A percentile compares a stretch with the other conserved stretches of the same genome.
These are phyloP conservation scores for Sminthurides bifidus DNA, from an alignment of 1,140 invertebrate species.

Conservation along the genomic window DNA sequence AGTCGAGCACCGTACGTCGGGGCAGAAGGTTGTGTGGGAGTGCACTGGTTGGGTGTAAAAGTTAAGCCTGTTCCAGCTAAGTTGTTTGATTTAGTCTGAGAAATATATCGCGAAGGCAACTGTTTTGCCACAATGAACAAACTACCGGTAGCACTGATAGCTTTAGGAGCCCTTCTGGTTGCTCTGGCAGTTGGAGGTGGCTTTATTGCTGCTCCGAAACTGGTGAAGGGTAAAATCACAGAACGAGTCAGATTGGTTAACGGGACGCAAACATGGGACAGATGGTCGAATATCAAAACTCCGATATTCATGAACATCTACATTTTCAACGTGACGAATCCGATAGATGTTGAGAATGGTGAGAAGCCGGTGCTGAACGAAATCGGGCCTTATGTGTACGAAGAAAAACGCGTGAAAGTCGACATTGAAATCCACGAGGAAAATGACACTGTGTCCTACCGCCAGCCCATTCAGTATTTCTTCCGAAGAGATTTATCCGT, in stretches of 20 bases:
- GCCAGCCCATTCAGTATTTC: constrained; percentile 16
- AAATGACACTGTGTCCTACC: constrained; percentile 25
- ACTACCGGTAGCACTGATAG: not conserved
- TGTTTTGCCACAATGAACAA: constrained; percentile 7
- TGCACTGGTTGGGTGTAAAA: no score
- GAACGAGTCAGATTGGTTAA: not conserved
- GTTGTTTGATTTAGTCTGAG: no score
- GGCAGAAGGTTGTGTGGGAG: no score
- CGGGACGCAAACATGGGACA: not conserved
- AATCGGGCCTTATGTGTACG: constrained; percentile 44
- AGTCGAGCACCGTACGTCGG: no score
- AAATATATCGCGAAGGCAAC: no score
- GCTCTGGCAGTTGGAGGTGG: not conserved
- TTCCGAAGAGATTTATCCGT: constrained; percentile 20
- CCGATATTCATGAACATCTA: constrained; percentile 38
- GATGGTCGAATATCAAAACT: constrained; percentile 1
- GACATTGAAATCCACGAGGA: constrained; percentile 22
- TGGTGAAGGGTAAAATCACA: not conserved
- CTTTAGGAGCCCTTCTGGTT: not conserved
- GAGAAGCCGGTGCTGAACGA: constrained; percentile 43
- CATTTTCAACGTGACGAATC: constrained; percentile 77
- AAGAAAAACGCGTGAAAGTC: constrained; percentile 16
- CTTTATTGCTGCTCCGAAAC: not conserved
- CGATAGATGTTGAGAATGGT: constrained; percentile 56
- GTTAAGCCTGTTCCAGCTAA: no score